Evolutionary conservation across 2,888 invertebrate genomes (phyloP).

Genomic region (Cataglyphis livida): DNA sequence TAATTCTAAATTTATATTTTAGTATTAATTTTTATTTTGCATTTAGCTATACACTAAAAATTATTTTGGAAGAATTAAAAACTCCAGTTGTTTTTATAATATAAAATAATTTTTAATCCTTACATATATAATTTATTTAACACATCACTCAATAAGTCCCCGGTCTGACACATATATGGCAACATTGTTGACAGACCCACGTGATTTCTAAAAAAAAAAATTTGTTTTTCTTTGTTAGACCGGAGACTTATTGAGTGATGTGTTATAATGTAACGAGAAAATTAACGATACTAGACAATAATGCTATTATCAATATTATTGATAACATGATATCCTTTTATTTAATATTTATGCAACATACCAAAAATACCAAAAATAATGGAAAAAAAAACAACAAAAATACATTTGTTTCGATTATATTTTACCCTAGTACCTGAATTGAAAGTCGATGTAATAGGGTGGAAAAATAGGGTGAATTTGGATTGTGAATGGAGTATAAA

Average conservation of each 20-base stretch:
- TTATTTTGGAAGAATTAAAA: neutral
- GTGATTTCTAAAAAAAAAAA: no score
- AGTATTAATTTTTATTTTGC: neutral
- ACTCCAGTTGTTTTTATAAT: neutral
- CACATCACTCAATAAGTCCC: no score
- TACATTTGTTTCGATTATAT: neutral
- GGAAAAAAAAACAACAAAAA: neutral
- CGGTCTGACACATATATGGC: no score
- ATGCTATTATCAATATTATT: neutral
- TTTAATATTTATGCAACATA: neutral
- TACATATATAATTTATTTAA: neutral
- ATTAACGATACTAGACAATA: neutral
- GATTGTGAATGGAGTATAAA: neutral
- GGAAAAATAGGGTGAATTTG: neutral
- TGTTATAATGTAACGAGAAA: neutral
- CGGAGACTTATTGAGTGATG: no score
- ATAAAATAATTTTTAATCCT: neutral
- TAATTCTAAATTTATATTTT: neutral
- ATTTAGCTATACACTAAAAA: neutral
- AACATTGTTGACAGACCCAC: no score
- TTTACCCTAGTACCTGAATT: slow-evolving; percentile 23
- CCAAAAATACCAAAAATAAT: neutral
- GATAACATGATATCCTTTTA: neutral
- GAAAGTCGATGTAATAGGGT: slow-evolving; percentile 47
- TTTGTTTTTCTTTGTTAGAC: no score